phyloP scores from a whole-genome alignment of 2,888 invertebrate species.

The Leptinotarsa tumamoca region DNA sequence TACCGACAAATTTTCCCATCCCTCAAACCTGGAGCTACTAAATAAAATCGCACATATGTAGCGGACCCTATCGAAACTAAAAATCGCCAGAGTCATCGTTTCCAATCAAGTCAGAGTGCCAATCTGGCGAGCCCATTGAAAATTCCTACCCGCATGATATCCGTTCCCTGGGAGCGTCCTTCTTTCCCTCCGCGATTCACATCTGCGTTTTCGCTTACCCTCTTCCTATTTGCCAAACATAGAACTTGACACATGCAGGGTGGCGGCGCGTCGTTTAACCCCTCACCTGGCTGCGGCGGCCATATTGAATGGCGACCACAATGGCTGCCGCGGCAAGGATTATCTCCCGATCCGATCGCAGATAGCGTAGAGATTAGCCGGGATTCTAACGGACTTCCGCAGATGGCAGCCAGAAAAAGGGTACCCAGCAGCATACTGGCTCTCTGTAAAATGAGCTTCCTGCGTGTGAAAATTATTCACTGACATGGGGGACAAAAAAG shows the following conservation, averaged over 20 bases:
- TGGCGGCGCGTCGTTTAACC: conserved; percentile 51
- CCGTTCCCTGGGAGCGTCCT: conserved; percentile 24
- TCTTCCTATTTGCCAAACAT: conserved; percentile 45
- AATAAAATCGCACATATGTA: too few relatives aligned
- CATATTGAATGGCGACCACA: conserved; percentile 64
- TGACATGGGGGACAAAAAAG: conserved; percentile 18
- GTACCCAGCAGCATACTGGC: conserved; percentile 42
- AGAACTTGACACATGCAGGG: conserved; percentile 29
- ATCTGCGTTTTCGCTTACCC: conserved; percentile 42
- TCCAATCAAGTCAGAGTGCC: conserved; percentile 27
- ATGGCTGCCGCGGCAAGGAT: conserved; percentile 63
- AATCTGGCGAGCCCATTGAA: conserved; percentile 17
- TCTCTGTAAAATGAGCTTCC: conserved; percentile 35
- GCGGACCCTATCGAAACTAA: neutral
- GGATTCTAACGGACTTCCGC: conserved; percentile 68
- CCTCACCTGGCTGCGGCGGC: conserved; percentile 64
- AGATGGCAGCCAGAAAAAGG: conserved; percentile 61
- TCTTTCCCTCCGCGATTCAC: conserved; percentile 29
- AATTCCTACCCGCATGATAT: conserved; percentile 34
- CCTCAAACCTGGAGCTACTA: too few relatives aligned
- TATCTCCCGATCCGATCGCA: conserved; percentile 63
- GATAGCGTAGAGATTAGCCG: conserved; percentile 65
- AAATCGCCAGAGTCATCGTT: conserved; percentile 1
- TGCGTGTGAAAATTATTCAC: conserved; percentile 56
- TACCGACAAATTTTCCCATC: neutral